Evolutionary conservation across 2,888 invertebrate species (phyloP).

Genomic region (Conchocele bisecta): DNA sequence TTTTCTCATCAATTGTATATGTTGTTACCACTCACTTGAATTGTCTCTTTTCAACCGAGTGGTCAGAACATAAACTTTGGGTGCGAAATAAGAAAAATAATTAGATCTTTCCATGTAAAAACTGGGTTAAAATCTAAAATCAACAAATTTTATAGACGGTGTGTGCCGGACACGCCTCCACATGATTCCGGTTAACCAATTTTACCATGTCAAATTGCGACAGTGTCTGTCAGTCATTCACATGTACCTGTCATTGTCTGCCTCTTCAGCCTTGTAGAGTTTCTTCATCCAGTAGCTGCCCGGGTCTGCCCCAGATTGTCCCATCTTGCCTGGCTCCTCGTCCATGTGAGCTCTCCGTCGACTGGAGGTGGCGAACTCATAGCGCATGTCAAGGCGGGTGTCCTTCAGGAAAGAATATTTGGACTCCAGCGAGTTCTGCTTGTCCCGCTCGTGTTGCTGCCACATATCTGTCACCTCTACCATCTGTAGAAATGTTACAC

Average conservation of each 20-base stretch:
- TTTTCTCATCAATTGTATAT: too few relatives aligned
- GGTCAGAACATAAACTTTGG: too few relatives aligned
- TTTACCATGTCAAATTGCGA: too few relatives aligned
- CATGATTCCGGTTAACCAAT: too few relatives aligned
- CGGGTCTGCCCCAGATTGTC: not conserved
- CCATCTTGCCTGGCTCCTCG: constrained; percentile 51
- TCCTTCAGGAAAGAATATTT: constrained; percentile 43
- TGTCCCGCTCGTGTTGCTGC: constrained; percentile 50
- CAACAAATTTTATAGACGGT: too few relatives aligned
- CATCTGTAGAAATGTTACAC: constrained; percentile 56
- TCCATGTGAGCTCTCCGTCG: constrained; percentile 71
- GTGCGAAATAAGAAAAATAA: too few relatives aligned
- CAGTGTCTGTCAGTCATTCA: too few relatives aligned
- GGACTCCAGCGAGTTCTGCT: not conserved
- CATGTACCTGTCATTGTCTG: constrained; percentile 69
- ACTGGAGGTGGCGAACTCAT: constrained; percentile 40
- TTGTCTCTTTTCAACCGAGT: too few relatives aligned
- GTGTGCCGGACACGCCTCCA: too few relatives aligned
- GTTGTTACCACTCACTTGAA: too few relatives aligned
- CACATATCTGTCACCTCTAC: constrained; percentile 77
- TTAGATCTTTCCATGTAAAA: too few relatives aligned
- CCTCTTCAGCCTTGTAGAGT: constrained; percentile 68
- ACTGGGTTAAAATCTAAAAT: too few relatives aligned
- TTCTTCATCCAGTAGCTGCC: constrained; percentile 71
- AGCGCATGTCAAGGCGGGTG: constrained; percentile 53